These are phyloP conservation scores for Bos javanicus DNA, from an alignment of 2,113 vertebrate genomes.

Conservation along the genomic window DNA sequence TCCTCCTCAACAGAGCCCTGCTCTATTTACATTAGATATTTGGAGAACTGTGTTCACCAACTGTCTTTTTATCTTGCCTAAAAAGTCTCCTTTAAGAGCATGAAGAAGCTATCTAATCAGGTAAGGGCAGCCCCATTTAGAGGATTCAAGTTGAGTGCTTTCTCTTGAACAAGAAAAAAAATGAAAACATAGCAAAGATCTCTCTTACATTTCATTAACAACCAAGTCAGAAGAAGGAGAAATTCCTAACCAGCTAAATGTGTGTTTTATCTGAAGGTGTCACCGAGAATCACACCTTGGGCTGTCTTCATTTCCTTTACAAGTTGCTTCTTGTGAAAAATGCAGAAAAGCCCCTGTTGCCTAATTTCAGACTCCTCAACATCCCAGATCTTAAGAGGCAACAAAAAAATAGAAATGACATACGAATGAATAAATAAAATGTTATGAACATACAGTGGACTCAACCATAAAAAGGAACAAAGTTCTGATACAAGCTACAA, in stretches of 20 bases:
- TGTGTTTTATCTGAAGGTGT: neutral
- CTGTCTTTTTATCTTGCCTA: neutral
- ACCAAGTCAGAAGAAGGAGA: slow-evolving; percentile 2
- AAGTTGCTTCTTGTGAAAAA: slow-evolving; percentile 1
- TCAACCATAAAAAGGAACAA: neutral
- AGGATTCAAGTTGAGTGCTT: neutral
- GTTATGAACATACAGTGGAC: neutral
- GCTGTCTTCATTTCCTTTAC: neutral
- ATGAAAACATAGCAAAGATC: neutral
- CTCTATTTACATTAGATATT: neutral
- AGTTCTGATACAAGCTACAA: neutral
- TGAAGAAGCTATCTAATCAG: neutral
- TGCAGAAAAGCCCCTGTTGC: neutral
- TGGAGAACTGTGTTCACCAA: neutral
- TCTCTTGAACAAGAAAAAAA: neutral
- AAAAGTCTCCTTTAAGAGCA: neutral
- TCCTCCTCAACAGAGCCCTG: neutral
- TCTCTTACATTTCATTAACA: neutral
- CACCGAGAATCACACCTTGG: neutral
- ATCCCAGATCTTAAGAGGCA: neutral
- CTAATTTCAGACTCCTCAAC: neutral
- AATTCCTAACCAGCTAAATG: neutral
- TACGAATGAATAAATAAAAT: neutral
- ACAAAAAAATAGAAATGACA: neutral
- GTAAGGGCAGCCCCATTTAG: neutral